Evolutionary conservation across 2,113 vertebrate genomes (phyloP).

Genomic region (Aptenodytes forsteri): DNA sequence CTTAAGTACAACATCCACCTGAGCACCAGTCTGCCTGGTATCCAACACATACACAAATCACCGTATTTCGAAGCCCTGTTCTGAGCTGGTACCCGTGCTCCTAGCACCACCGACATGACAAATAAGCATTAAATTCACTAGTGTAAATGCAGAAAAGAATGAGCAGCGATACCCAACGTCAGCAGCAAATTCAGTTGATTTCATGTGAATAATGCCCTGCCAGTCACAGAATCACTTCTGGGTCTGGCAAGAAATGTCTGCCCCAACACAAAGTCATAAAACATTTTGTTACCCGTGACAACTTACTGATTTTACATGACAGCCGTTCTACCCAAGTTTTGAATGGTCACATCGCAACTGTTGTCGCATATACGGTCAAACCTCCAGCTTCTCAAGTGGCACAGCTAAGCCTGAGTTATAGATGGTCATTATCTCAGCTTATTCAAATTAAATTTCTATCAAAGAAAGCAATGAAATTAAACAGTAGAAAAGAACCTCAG

Average conservation of each 20-base stretch:
- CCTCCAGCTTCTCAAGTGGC: not conserved
- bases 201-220: accelerated
- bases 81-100: accelerated
- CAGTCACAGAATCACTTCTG: accelerated
- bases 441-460: not conserved
- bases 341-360: not conserved
- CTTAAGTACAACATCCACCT: not conserved
- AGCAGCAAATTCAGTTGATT: not conserved
- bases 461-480: not conserved
- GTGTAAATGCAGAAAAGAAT: accelerated
- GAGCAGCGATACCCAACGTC: accelerated
- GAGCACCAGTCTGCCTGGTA: accelerated
- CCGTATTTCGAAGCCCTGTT: not conserved
- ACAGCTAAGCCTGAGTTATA: not conserved
- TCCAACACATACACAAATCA: accelerated
- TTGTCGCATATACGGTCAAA: not conserved
- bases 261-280: not conserved
- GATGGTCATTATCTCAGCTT: not conserved
- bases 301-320: accelerated
- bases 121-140: accelerated
- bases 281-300: accelerated
- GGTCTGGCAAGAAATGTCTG: accelerated
- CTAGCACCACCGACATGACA: not conserved
- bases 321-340: not conserved
- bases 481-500: not conserved